phyloP scores from a whole-genome alignment of 1,140 invertebrate species.

The Anastatus disparis region DNA sequence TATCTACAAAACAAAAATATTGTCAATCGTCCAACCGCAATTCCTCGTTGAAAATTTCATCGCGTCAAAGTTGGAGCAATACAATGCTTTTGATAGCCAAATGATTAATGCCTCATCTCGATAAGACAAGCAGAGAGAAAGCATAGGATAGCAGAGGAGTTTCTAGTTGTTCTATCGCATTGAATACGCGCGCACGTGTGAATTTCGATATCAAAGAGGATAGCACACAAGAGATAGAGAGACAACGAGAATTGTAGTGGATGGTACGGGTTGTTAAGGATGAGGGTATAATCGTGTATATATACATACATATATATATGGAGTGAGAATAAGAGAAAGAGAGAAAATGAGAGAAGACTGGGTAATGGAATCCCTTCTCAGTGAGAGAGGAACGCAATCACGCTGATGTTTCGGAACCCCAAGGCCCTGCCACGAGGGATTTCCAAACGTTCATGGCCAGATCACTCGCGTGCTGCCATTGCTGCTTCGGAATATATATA shows the following conservation, averaged over 20 bases:
- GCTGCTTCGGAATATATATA: conserved; percentile 51
- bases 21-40: background rate
- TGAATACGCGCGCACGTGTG: conserved; percentile 31
- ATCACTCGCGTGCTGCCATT: conserved; percentile 58
- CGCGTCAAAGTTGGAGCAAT: background rate
- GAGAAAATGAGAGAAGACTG: conserved; percentile 38
- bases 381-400: conserved; percentile 63
- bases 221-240: background rate
- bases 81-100: conserved; percentile 3
- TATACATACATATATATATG: background rate
- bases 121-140: conserved; percentile 17
- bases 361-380: conserved; percentile 65
- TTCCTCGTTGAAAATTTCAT: conserved; percentile 22
- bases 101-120: conserved; percentile 8
- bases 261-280: conserved; percentile 15
- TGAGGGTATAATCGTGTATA: background rate
- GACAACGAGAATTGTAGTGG: too few relatives aligned
- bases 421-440: conserved; percentile 63
- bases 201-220: conserved; percentile 31
- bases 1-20: background rate
- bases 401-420: conserved; percentile 66
- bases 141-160: conserved; percentile 16
- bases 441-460: conserved; percentile 62
- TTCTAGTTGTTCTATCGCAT: background rate
- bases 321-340: background rate